These are phyloP conservation scores for Nycticorax nycticorax DNA, from an alignment of 2,113 vertebrate genomes.

Conservation along the genomic window DNA sequence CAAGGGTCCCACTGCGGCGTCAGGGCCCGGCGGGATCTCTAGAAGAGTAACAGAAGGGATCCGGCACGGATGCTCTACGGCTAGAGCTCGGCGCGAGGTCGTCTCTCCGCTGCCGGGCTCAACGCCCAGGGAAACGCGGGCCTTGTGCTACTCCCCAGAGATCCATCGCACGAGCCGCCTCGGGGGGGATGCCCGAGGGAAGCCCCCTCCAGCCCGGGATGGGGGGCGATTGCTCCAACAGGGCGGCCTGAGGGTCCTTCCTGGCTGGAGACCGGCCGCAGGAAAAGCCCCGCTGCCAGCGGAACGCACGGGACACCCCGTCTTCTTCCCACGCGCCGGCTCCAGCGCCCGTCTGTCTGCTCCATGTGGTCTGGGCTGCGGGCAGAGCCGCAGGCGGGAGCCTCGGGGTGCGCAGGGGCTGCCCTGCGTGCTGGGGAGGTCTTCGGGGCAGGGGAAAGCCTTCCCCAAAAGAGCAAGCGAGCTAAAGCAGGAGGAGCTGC, in stretches of 20 bases:
- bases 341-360: slow-evolving; percentile 50
- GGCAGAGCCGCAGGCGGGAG: background rate
- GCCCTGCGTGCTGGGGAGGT: background rate
- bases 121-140: background rate
- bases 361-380: background rate
- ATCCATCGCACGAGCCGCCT: background rate
- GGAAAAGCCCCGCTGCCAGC: background rate
- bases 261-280: background rate
- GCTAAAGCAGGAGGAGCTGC: slow-evolving; percentile 35
- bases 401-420: background rate
- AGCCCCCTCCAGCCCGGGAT: background rate
- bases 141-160: background rate
- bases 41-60: background rate
- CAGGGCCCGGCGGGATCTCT: background rate
- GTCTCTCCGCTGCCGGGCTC: background rate
- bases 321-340: slow-evolving; percentile 60
- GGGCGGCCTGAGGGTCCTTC: background rate
- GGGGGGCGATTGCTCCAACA: background rate
- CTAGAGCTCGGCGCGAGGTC: background rate
- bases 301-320: slow-evolving; percentile 33
- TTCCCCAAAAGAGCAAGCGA: slow-evolving; percentile 11
- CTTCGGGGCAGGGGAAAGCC: background rate
- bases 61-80: background rate
- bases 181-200: background rate
- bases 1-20: background rate